Base-by-base conservation (phyloP, 2,888 invertebrate genomes). In the Yponomeuta malinellus region DNA sequence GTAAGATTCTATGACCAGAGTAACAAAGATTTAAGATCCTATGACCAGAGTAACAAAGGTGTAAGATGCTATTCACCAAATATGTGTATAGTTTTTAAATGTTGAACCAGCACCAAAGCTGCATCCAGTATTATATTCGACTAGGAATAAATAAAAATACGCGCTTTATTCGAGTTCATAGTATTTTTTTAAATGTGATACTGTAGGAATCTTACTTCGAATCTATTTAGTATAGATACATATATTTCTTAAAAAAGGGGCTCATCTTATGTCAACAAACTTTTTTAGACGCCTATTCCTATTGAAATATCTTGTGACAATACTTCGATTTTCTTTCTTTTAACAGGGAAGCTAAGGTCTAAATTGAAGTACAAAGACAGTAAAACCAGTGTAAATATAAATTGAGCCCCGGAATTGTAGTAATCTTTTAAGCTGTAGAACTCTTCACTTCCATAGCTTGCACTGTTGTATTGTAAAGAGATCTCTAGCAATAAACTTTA, bases 391-490 rank as follows among this genome's bases (percentile, higher is more conserved):
- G 37, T 15, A 3, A 9, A 48, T 52, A 29, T 48, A 48, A 52
- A 65, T 48, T 70, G 48, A 65, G 48, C 29, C 70, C 65, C 70
- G 48, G 43, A 23, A 15, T 29, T 10, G 48, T 29, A 70, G 33
- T 64, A 15, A 48, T 65, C 65, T 69, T 52, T 29, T 63, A 37
- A 37, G n/a, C 64, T 65, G 65, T 71, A 59, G 67, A 33, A 33
- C 77, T 81, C 82, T 74, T 83, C 88, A 88, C 88, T 88, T 89
- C 87, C 87, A 83, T 89, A 89, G 87, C 87, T 88, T 89, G 89
- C 89, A 89, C 89, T 85, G 81, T 85, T 78, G 76, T 81, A 29
- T 76, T 81, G 23, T 86, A 82, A 83, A 79, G 73, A 31, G 79
- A 79, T 73, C 78, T 70, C 79, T 87, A 86, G 85, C 83, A 85